Base-by-base conservation (phyloP, 2,888 invertebrate genomes). In the Euplagia quadripunctaria region DNA sequence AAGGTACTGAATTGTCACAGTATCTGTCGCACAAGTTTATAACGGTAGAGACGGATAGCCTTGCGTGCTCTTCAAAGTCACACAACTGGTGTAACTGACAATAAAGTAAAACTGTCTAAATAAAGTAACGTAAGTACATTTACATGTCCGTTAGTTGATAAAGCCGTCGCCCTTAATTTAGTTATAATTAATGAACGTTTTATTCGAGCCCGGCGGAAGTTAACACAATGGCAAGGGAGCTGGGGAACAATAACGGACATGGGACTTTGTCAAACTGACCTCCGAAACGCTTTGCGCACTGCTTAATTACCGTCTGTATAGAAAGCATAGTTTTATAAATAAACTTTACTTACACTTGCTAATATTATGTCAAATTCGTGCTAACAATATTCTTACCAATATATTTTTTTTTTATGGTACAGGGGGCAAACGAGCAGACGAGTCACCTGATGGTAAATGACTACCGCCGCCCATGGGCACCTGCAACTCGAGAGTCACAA, bases 251-350 rank as follows among this genome's bases (percentile, higher is more conserved):
- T 84, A 85, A 85, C 85, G 83, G 82, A 80, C 85, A 84, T 71
- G 82, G 85, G 85, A 86, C 87, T 82, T 83, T 78, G 82, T 86
- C 79, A 80, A 85, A 83, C 86, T 89, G 89, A 88, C 89, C 91
- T 87, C 78, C 80, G 79, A 81, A 82, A 82, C 82, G 81, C 73
- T 79, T 79, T 79, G 84, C 72, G 78, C 78, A 79, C 71, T 73
- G 80, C 82, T 87, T 87, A 86, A 89, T 90, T 88, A 87, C 81
- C 46, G 74, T 76, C 75, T 42, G 41, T 74, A 80, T 79, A 67
- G n/a, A 51, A 14, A 46, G 43, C 43, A 46, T 46, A 46, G 43
- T 1, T 46, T 46, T 46, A 8, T 8, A 46, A 46, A 46, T 31
- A 31, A 31, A 31, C 31, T 31, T 31, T 31, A 31, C 2, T 31